A percentile compares a stretch with the other conserved stretches of the same genome.
Evolutionary conservation across 2,797 vertebrate species (phyloP).

Genomic region (Hoplostethus atlanticus): DNA sequence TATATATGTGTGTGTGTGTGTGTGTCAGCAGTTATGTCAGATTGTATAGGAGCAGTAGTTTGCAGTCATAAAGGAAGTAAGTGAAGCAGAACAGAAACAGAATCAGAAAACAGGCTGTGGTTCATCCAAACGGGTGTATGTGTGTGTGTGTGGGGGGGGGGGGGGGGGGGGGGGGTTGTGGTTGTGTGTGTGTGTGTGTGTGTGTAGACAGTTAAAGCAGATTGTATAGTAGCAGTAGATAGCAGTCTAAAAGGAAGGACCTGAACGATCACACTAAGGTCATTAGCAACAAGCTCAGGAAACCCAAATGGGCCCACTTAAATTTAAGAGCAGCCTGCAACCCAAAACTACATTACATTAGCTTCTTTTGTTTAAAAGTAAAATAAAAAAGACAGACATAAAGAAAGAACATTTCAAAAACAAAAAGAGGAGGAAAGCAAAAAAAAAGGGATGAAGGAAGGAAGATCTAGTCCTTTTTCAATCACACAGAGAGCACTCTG

Average conservation of each 20-base stretch:
- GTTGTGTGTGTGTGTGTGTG: conserved; percentile 25
- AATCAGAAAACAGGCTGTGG: conserved; percentile 13
- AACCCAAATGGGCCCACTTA: conserved; percentile 68
- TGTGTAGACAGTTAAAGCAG: conserved; percentile 32
- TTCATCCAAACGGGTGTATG: conserved; percentile 30
- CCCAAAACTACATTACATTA: conserved; percentile 53
- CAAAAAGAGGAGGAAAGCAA: not conserved
- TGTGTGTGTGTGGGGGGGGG: conserved; percentile 26
- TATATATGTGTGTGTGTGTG: not conserved
- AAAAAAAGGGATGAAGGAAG: not conserved
- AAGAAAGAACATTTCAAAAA: not conserved
- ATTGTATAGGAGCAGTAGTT: conserved; percentile 25
- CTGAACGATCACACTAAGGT: conserved; percentile 62
- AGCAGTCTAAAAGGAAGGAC: conserved; percentile 57
- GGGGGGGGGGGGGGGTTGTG: no score
- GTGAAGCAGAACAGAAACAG: conserved; percentile 33
- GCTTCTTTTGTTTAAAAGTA: conserved; percentile 40
- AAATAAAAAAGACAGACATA: conserved; percentile 11
- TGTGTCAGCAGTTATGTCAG: conserved; percentile 8
- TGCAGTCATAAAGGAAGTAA: conserved; percentile 33
- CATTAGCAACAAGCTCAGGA: conserved; percentile 67
- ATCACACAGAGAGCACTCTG: no score
- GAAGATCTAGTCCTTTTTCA: no score
- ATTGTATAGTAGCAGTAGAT: conserved; percentile 18
- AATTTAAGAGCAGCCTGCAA: conserved; percentile 65